phyloP scores from a whole-genome alignment of 2,888 invertebrate genomes.

The Drosophila mulleri region DNA sequence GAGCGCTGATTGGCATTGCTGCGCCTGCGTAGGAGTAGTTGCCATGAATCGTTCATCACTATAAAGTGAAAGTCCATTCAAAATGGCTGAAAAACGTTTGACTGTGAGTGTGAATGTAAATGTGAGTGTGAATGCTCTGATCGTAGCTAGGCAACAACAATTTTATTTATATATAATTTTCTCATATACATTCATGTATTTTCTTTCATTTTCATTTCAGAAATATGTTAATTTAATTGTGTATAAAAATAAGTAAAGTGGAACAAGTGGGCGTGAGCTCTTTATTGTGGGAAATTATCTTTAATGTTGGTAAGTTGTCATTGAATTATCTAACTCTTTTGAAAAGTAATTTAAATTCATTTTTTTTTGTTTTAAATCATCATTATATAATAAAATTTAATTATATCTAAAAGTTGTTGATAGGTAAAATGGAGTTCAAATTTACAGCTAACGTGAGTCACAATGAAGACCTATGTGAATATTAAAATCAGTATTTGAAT shows the following conservation, averaged over 20 bases:
- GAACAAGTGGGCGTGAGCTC: background rate
- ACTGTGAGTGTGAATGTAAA: background rate
- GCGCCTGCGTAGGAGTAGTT: constrained; percentile 45
- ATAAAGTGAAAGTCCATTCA: constrained; percentile 30
- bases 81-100: background rate
- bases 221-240: constrained; percentile 9
- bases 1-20: constrained; percentile 8
- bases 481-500: too few species aligned
- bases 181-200: background rate
- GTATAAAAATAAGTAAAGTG: background rate
- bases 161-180: background rate
- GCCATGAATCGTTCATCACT: constrained; percentile 15
- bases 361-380: background rate
- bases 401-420: background rate
- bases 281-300: background rate
- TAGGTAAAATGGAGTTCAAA: background rate
- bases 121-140: background rate
- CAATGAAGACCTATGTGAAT: too few species aligned
- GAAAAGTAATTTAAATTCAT: background rate
- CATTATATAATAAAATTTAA: background rate
- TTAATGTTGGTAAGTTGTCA: background rate
- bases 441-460: background rate
- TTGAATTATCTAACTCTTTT: background rate
- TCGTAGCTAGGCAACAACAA: constrained; percentile 1
- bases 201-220: constrained; percentile 1